Percentiles rank a stretch among this genome's conserved stretches.
phyloP scores from a whole-genome alignment of 23 tunicate genomes.

The Diplosoma virens region DNA sequence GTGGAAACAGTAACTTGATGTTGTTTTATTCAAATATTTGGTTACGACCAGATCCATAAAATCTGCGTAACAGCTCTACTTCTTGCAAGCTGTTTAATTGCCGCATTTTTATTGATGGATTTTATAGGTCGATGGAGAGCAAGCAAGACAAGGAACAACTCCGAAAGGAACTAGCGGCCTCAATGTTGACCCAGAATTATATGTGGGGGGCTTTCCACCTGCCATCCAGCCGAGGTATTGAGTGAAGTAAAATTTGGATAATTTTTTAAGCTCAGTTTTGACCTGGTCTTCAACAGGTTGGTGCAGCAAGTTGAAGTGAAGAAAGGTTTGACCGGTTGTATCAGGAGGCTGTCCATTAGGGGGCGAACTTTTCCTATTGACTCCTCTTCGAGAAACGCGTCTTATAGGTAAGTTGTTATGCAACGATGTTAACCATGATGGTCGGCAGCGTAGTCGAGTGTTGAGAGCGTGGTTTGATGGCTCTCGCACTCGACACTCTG shows the following conservation, averaged over 20 bases:
- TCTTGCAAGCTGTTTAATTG: too few relatives aligned
- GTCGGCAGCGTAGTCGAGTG: too few relatives aligned
- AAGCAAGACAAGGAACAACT: constrained; percentile 47
- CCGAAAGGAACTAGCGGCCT: constrained; percentile 48
- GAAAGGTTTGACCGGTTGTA: constrained; percentile 85
- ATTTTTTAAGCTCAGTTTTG: neutral
- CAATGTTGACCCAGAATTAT: constrained; percentile 46
- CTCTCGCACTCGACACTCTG: too few relatives aligned
- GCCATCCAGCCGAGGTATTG: constrained; percentile 20
- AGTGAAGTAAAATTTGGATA: neutral
- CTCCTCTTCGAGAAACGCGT: neutral
- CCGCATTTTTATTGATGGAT: neutral
- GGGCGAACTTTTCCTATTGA: neutral
- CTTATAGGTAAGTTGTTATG: neutral
- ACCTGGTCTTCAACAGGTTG: neutral
- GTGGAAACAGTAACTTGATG: too few relatives aligned
- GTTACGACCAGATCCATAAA: too few relatives aligned
- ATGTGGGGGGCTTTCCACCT: constrained; percentile 45
- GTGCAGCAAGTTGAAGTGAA: constrained; percentile 42
- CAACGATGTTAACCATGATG: too few relatives aligned
- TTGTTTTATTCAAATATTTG: too few relatives aligned
- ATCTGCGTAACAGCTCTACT: too few relatives aligned
- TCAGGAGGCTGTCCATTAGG: constrained; percentile 19
- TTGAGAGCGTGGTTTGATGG: too few relatives aligned
- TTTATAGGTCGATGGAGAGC: constrained; percentile 33